A percentile compares a stretch with the other conserved stretches of the same genome.
Conservation (phyloP, 2,113 vertebrate genomes). For the Sisor rabdophorus region DNA sequence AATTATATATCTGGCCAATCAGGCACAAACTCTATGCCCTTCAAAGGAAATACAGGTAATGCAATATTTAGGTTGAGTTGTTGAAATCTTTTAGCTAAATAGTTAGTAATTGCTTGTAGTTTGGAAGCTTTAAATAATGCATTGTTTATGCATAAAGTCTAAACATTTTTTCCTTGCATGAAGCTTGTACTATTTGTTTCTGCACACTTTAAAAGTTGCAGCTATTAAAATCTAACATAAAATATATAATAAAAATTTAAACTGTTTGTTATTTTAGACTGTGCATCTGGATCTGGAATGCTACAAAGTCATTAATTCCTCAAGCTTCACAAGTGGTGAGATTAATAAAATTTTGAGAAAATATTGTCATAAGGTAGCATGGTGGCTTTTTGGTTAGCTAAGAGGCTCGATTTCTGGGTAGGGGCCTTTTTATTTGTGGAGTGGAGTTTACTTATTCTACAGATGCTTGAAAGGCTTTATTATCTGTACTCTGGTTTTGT, state of each 20-base stretch:
- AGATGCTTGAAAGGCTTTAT: no score
- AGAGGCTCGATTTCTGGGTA: no score
- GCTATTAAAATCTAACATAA: neutral
- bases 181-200: neutral
- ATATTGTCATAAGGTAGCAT: no score
- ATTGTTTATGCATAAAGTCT: neutral
- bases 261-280: slow-evolving; percentile 7
- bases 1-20: slow-evolving; percentile 18
- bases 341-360: no score
- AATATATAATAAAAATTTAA: no score
- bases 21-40: slow-evolving; percentile 9
- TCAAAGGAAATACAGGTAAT: slow-evolving; percentile 13
- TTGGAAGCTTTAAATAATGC: neutral
- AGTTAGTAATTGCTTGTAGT: no score
- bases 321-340: slow-evolving; percentile 14
- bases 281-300: slow-evolving; percentile 5
- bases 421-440: no score
- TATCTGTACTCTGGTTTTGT: no score
- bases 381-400: no score
- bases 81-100: no score
- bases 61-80: neutral
- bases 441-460: no score
- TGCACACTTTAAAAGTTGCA: neutral
- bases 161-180: neutral
- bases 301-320: slow-evolving; percentile 9